These are phyloP conservation scores for Actinostola sp. DNA, from an alignment of 92 coral and sea anemone genomes.

Conservation along the genomic window DNA sequence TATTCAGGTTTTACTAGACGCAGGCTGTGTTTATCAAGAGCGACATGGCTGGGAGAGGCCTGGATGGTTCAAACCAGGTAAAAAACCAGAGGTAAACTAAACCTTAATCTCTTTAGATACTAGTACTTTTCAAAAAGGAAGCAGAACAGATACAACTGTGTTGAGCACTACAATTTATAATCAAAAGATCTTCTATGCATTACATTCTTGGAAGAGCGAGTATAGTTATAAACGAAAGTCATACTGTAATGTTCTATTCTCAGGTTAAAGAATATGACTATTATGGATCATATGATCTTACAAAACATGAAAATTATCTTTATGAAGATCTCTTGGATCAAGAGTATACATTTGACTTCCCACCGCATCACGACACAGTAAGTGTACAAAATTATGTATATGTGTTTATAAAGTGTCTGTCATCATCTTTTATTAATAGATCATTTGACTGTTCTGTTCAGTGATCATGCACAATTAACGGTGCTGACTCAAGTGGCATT, in stretches of 20 bases:
- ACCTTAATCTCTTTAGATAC: too few relatives aligned
- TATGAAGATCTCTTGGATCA: constrained; percentile 69
- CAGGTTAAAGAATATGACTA: constrained; percentile 91
- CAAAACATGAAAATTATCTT: constrained; percentile 62
- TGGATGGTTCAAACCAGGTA: constrained; percentile 86
- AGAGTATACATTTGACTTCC: constrained; percentile 94
- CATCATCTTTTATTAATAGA: background rate
- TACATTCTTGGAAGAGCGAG: too few relatives aligned
- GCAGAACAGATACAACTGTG: too few relatives aligned
- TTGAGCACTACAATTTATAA: background rate
- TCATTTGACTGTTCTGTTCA: too few relatives aligned
- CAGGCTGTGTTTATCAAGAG: constrained; percentile 94
- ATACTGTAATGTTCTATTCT: background rate
- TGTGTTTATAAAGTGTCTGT: too few relatives aligned
- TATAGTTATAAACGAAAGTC: background rate
- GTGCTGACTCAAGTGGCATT: too few relatives aligned
- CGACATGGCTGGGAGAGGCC: constrained; percentile 99
- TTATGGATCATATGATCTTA: constrained; percentile 83
- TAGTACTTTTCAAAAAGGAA: too few relatives aligned
- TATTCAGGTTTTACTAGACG: constrained; percentile 81
- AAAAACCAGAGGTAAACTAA: constrained; percentile 84
- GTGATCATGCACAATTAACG: too few relatives aligned
- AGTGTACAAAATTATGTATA: too few relatives aligned
- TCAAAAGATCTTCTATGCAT: background rate
- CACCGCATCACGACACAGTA: constrained; percentile 91